phyloP scores from a whole-genome alignment of 2,113 vertebrate genomes.

The Petroica traversi region DNA sequence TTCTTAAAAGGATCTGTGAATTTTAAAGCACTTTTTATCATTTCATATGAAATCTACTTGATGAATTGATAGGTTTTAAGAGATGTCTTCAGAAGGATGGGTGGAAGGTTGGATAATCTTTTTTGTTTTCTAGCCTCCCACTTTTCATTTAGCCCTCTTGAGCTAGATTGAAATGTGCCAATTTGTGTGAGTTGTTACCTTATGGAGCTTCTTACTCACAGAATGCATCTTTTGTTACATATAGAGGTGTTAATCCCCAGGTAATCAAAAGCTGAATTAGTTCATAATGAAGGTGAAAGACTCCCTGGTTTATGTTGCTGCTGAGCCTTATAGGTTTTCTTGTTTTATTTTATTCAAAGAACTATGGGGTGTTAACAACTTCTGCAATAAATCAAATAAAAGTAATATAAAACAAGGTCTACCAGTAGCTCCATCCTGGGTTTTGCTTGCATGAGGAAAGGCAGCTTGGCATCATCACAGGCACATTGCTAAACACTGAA shows the following conservation, averaged over 20 bases:
- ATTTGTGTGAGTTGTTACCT: not conserved
- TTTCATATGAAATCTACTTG: not conserved
- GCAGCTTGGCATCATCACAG: not conserved
- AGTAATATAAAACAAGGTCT: constrained; percentile 56
- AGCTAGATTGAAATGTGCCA: not conserved
- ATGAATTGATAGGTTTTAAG: not conserved
- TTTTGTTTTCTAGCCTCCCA: not conserved
- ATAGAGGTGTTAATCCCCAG: constrained; percentile 55
- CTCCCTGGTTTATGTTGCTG: not conserved
- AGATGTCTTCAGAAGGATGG: not conserved
- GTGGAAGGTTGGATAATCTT: not conserved
- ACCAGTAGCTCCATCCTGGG: constrained; percentile 19
- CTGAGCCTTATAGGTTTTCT: constrained; percentile 57
- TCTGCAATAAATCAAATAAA: constrained; percentile 67
- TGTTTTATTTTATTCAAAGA: constrained; percentile 30
- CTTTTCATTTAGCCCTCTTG: not conserved
- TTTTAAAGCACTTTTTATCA: not conserved
- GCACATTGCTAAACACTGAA: not conserved
- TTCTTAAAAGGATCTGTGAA: not conserved
- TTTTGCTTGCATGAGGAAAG: not conserved
- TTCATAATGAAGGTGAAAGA: constrained; percentile 49
- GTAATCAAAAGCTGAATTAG: constrained; percentile 67
- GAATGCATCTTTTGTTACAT: constrained; percentile 55
- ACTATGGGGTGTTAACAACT: constrained; percentile 67
- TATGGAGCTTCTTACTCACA: not conserved